A percentile compares a stretch with the other conserved stretches of the same genome.
These are phyloP conservation scores for Agriotes lineatus DNA, from an alignment of 2,888 invertebrate species.

Conservation along the genomic window DNA sequence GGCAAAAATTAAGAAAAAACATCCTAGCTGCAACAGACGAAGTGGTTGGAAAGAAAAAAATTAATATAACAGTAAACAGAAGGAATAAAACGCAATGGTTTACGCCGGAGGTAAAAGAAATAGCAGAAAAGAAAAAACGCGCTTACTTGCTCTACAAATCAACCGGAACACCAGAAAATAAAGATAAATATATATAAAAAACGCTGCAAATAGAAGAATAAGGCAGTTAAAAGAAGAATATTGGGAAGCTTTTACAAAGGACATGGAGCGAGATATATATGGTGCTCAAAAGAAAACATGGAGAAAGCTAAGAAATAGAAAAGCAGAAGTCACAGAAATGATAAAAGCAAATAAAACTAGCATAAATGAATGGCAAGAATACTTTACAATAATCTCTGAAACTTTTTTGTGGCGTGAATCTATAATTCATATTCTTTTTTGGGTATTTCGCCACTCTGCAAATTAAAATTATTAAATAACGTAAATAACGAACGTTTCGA, in stretches of 20 bases:
- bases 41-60: background rate
- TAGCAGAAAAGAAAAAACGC: background rate
- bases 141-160: background rate
- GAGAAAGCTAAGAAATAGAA: constrained; percentile 8
- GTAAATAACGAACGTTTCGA: too few relatives aligned
- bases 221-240: background rate
- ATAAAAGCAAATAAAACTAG: background rate
- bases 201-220: background rate
- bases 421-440: too few relatives aligned
- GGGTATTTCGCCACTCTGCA: too few relatives aligned
- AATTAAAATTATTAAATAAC: too few relatives aligned
- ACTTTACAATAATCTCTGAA: background rate
- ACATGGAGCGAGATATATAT: background rate
- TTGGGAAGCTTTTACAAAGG: background rate
- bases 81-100: background rate
- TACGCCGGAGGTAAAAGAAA: background rate
- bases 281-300: background rate
- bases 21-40: background rate
- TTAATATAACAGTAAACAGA: background rate
- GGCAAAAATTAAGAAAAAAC: background rate
- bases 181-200: background rate
- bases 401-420: too few relatives aligned
- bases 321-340: background rate
- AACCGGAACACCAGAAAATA: background rate
- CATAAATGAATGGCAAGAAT: background rate